These are phyloP conservation scores for Lissocephala sabroskyi DNA, from an alignment of 2,888 invertebrate species.

Conservation along the genomic window DNA sequence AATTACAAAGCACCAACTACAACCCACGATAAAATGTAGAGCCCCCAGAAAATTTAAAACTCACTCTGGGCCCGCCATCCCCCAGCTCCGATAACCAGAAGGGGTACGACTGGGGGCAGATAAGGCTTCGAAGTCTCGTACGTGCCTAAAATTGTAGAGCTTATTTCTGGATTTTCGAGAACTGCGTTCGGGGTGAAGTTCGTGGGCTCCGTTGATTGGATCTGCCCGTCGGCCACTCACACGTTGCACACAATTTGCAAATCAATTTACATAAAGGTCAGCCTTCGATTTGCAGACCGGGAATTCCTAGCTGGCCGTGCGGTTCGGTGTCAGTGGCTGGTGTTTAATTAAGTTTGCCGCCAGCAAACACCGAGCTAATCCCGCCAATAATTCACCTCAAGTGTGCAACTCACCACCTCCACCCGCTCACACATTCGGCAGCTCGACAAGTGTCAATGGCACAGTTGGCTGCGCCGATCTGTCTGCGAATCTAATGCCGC, in stretches of 20 bases:
- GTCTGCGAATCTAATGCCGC: not conserved
- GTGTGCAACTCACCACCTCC: no score
- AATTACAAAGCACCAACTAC: constrained; percentile 2
- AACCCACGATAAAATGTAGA: constrained; percentile 18
- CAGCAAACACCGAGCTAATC: no score
- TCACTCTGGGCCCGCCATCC: not conserved
- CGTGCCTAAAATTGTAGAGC: constrained; percentile 33
- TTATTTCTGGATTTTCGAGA: not conserved
- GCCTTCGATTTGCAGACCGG: no score
- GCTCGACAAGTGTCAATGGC: not conserved
- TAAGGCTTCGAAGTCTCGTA: constrained; percentile 32
- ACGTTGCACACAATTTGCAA: no score
- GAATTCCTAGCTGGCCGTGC: no score
- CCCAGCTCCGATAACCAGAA: not conserved
- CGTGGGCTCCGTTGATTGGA: no score
- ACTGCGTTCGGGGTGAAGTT: no score
- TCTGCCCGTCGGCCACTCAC: no score
- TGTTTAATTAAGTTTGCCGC: no score
- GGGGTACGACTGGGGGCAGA: constrained; percentile 12
- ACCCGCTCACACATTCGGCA: not conserved
- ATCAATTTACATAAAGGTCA: no score
- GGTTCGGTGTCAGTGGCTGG: no score
- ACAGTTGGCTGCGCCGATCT: not conserved
- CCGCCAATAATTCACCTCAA: no score
- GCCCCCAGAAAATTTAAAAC: not conserved